Evolutionary conservation across 2,888 invertebrate genomes (phyloP), one percentile per base, ranked within the genome.

Genomic region (Julus scandinavius): DNA sequence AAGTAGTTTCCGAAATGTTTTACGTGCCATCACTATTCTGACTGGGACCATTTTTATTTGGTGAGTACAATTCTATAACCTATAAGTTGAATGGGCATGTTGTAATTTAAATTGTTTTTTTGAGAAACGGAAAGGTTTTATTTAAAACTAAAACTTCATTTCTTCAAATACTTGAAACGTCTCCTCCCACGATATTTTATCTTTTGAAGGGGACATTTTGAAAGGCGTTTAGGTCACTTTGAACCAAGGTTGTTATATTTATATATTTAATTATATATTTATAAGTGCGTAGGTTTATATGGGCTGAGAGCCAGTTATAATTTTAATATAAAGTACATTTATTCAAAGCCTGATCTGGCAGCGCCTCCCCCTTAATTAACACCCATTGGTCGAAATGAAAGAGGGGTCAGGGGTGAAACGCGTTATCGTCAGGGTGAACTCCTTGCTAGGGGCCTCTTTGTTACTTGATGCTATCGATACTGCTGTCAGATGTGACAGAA

Each of bases 161-260:
- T 13, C 54, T 54, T 54, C 54, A 54, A 54, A 54, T 54, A 4
- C 13, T 54, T 54, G 54, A 15, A 54, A 54, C 54, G 17, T 54
- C 15, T 1, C 15, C 15, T 1, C 54, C 54, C 17, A 13, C 54
- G 17, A 50, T 54, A 3, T 54, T 54, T 54, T 5, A 6, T 6
- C 1, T 72, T 72, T 72, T 72, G 29, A 29, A 29, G 72, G 54
- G 72, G 72, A 29, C 45, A 29, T 29, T 72, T 20, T 72, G 9
- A 11, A 72, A 29, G 72, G 29, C 72, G 29, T 29, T n/a, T 29
- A 29, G n/a, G 72, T 72, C 72, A 72, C 72, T 72, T 72, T 72
- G 72, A 72, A 9, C 29, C 29, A 72, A 72, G 72, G 72, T 72
- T 72, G 72, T 29, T 29, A 72, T 72, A 72, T 72, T 72, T 72